Base-by-base conservation (phyloP, 2,113 vertebrate species). In the Crotophaga sulcirostris region DNA sequence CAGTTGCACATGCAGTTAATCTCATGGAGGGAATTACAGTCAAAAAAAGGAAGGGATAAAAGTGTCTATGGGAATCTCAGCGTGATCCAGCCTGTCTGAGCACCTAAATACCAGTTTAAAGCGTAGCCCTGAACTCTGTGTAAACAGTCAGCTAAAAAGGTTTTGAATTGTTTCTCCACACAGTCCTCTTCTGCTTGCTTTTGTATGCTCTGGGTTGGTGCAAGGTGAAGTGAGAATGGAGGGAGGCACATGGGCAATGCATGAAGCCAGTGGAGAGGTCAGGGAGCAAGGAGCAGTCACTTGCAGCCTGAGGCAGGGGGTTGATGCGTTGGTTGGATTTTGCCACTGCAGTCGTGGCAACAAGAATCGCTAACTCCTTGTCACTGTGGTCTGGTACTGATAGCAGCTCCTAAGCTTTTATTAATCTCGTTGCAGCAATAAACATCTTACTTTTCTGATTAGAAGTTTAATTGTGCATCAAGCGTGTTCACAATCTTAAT, bases 241-340 rank as follows among this genome's bases (percentile, higher is more conserved):
- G 58, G 20, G 59, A 2, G 2, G 19, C 36, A 44, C 1, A 1
- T 21, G 3, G 1, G 34, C 56, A 72, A 10, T 0, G 2, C 7
- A 3, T 2, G 42, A 67, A 74, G n/a, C 13, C 25, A 58, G 13
- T 11, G 17, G 34, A 44, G 52, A 0, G 1, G 28, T 45, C 34
- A 9, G 40, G 42, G 38, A 84, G 33, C 31, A 51, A 62, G 42
- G 5, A 78, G 42, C 23, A 56, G 31, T 28, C 40, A 23, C 60
- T 7, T 18, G 29, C 51, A 55, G 60, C 29, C 42, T 45, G 36
- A 80, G 60, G 26, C 40, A 58, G 33, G 25, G 64, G 21, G 34
- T 45, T 45, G 55, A 20, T 49, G 28, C 26, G 21, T 11, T n/a
- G 54, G 24, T 31, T 62, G 42, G 38, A 40, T 23, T 81, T 68